Evolutionary conservation across 2,888 invertebrate genomes (phyloP), one percentile per base, ranked within the genome.

Genomic region (Ecliptopera silaceata): DNA sequence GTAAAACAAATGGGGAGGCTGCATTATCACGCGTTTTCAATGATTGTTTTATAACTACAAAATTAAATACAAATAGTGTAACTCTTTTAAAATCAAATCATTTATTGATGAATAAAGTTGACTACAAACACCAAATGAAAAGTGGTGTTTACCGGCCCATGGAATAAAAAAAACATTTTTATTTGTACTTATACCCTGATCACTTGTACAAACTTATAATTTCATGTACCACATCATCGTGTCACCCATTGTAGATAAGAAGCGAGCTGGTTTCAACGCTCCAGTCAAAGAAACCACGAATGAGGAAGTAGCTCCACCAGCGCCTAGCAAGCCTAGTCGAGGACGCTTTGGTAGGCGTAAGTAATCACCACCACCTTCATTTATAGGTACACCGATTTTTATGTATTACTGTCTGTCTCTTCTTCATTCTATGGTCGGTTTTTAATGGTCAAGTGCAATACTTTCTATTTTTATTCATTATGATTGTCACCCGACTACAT

Each of bases 311-410:
- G 75, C 82, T 1, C 76, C 81, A 2, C 64, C 77, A 2, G 76
- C 82, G 3, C 64, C 77, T 15, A 90, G 61, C 54, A 59, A 89
- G 49, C 81, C 86, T 29, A 82, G 70, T 70, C 81, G 86, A 66
- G 82, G 80, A 44, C 80, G 91, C 55, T 91, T 91, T 69, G 84
- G 85, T 64, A 82, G 79, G 77, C 88, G 90, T 91, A 81, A 81
- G 89, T 82, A 63, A 32, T 59, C 59, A 57, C 38, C 62, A 59
- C 48, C 56, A 56, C 26, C 54, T 42, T 29, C 43, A 45, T 38
- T 43, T 32, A 61, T 63, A 66, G 66, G 64, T 66, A 66, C 31
- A 57, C 29, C 29, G 10, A 18, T 13, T 48, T 51, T 54, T 61
- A 20, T 56, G 10, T 48, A 42, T 36, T 55, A 48, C 34, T 58